Evolutionary conservation across 1,140 invertebrate species (phyloP).

Genomic region (Drosophila subobscura): DNA sequence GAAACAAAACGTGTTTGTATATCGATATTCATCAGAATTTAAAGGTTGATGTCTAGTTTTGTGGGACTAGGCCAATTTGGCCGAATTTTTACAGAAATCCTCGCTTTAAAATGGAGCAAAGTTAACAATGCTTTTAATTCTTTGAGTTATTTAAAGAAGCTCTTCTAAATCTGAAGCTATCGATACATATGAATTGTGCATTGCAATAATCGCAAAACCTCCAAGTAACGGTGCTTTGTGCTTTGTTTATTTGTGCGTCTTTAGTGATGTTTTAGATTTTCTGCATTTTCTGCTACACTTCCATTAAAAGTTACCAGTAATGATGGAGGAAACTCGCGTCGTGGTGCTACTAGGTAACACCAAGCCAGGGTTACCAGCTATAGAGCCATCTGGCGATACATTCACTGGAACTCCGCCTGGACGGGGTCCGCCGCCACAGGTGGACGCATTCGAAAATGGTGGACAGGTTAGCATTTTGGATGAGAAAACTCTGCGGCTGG

Average conservation of each 20-base stretch:
- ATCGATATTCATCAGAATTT: no score
- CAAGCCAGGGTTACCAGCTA: neutral
- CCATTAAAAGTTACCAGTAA: neutral
- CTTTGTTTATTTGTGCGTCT: neutral
- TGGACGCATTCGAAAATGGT: slow-evolving; percentile 26
- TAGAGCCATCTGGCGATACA: neutral
- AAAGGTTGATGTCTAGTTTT: no score
- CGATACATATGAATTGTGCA: no score
- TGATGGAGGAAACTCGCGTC: slow-evolving; percentile 36
- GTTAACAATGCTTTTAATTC: no score
- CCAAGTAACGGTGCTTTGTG: no score
- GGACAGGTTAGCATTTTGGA: slow-evolving; percentile 45
- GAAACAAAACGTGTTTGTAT: no score
- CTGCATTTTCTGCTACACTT: neutral
- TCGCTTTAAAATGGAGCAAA: no score
- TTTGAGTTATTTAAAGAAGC: no score
- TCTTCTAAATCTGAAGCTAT: no score
- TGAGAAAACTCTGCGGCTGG: slow-evolving; percentile 34
- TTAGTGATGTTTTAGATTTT: slow-evolving; percentile 1
- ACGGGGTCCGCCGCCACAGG: neutral
- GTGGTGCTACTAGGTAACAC: slow-evolving; percentile 27
- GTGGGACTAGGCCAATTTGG: no score
- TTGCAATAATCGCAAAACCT: no score
- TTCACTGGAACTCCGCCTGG: neutral
- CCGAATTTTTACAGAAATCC: no score